Percentiles rank a stretch among this genome's conserved stretches.
Evolutionary conservation across 2,888 invertebrate species (phyloP).

Genomic region (Drosophila histrio): DNA sequence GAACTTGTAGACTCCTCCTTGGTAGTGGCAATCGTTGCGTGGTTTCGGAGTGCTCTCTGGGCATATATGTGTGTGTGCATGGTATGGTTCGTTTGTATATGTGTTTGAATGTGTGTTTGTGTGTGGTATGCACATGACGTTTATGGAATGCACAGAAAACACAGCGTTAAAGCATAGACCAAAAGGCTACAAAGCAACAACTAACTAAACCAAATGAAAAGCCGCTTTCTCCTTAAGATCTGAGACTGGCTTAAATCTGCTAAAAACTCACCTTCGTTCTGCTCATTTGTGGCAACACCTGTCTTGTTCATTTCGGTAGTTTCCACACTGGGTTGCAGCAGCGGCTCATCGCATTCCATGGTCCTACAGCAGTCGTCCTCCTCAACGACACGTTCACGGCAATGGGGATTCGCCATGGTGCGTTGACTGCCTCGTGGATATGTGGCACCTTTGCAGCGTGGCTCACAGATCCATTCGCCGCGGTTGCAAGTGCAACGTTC

Average conservation of each 20-base stretch:
- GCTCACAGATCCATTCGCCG: constrained; percentile 90
- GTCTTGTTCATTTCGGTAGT: constrained; percentile 26
- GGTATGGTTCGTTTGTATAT: constrained; percentile 8
- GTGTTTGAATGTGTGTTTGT: constrained; percentile 25
- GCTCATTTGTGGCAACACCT: constrained; percentile 20
- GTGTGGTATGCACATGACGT: constrained; percentile 43
- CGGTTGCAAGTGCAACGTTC: constrained; percentile 90
- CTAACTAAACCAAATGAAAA: constrained; percentile 28
- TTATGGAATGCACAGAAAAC: constrained; percentile 69
- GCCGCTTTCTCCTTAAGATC: constrained; percentile 13
- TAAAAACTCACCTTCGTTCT: constrained; percentile 61
- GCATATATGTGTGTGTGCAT: constrained; percentile 4
- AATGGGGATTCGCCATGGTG: constrained; percentile 88
- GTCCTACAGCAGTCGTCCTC: constrained; percentile 90
- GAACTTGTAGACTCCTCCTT: constrained; percentile 88
- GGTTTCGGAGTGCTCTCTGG: constrained; percentile 71
- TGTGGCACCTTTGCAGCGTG: constrained; percentile 89
- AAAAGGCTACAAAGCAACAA: constrained; percentile 43
- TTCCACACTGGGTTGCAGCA: constrained; percentile 64
- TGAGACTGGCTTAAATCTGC: not conserved
- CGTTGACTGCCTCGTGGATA: constrained; percentile 87
- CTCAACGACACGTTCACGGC: constrained; percentile 88
- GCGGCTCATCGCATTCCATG: constrained; percentile 88
- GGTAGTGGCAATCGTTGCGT: constrained; percentile 83
- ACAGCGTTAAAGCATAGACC: constrained; percentile 59